phyloP scores from a whole-genome alignment of 2,113 vertebrate genomes.

The Syngnathoides biaculeatus region DNA sequence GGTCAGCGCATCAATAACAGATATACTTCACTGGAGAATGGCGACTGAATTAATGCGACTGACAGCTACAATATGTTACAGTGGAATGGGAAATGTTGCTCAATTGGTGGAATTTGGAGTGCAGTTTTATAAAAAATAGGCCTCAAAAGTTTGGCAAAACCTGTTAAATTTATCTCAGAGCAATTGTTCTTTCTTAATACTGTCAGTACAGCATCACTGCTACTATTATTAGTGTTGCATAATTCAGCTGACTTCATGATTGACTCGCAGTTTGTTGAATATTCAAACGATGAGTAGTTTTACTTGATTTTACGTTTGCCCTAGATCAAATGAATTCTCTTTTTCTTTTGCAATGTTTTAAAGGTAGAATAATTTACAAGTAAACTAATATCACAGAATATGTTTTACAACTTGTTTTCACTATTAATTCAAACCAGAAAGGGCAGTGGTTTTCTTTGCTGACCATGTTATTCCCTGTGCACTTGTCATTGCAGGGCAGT shows the following conservation, averaged over 20 bases:
- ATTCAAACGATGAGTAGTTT: no score
- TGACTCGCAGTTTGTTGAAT: no score
- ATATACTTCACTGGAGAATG: not conserved
- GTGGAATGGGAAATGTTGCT: not conserved
- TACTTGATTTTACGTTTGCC: no score
- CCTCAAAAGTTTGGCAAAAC: not conserved
- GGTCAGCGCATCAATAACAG: constrained; percentile 69
- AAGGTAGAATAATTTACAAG: not conserved
- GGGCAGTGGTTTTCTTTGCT: not conserved
- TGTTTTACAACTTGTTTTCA: not conserved
- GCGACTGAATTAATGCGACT: not conserved
- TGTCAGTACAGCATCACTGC: not conserved
- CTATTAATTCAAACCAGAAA: not conserved
- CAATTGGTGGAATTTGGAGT: not conserved
- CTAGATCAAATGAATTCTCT: no score
- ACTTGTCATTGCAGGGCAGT: constrained; percentile 81
- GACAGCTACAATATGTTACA: not conserved
- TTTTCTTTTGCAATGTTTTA: not conserved
- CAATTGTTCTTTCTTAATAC: not conserved
- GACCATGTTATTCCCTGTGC: not conserved
- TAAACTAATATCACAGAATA: not conserved
- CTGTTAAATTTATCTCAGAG: no score
- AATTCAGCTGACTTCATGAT: no score
- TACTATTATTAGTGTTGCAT: no score
- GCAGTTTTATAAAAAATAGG: not conserved